Base-by-base conservation (phyloP, 2,797 vertebrate species). In the Parauchenoglanis punctatus region DNA sequence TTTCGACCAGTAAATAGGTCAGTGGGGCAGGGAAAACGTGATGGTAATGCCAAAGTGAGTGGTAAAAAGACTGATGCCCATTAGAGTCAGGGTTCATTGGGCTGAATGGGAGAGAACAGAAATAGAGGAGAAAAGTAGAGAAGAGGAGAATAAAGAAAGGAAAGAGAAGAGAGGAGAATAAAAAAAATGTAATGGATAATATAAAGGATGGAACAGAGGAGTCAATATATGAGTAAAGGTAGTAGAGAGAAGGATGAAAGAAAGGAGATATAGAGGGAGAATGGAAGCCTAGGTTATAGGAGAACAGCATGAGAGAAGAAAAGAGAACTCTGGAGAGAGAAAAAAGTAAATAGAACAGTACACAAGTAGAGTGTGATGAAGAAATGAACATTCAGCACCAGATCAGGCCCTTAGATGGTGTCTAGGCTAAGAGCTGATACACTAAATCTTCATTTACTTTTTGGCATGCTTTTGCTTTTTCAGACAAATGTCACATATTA, bases 1-100 rank as follows among this genome's bases (percentile, higher is more conserved):
- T 86, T 91, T 93, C 73, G 46, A 28, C 89, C 93, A 90, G 91
- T 94, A 96, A 96, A 94, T 96, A 96, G 96, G 96, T 94, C 95
- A 96, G 93, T 96, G 94, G 96, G 91, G 90, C 96, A 95, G 93
- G 89, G 87, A 93, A 91, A 93, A 90, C 63, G 82, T 94, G 93
- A 95, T 94, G 93, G 94, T 93, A 95, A 93, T 91, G 89, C 89
- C 89, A 92, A 83, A 65, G 87, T 91, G 90, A 93, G 92, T 44
- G 78, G 83, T 54, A 87, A 76, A 63, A 72, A 89, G 84, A 83
- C 86, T 86, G 87, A 90, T 88, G 88, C 70, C 83, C 87, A 91
- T 89, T 92, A 91, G 88, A 91, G 92, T 86, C 49, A 54, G 85
- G 72, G 67, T 77, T 72, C 89, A 84, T 6, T 67, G 56, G 73